A percentile compares a stretch with the other conserved stretches of the same genome.
Evolutionary conservation across 1,140 invertebrate species (phyloP).

Genomic region (Leptinotarsa texana): DNA sequence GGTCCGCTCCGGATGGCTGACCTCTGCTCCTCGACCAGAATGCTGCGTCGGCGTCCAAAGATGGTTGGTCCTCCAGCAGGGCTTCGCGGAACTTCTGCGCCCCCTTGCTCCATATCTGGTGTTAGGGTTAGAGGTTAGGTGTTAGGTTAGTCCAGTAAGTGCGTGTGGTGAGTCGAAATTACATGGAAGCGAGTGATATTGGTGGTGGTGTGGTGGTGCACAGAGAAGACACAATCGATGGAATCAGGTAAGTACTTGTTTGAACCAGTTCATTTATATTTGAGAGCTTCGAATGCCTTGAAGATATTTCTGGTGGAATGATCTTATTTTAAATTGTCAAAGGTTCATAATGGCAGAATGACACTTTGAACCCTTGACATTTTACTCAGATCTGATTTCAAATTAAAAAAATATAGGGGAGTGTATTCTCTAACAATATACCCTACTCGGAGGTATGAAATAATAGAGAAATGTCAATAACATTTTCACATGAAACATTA

Average conservation of each 20-base stretch:
- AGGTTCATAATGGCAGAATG: background rate
- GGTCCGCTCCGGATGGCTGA: slow-evolving; percentile 69
- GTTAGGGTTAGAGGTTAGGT: slow-evolving; percentile 56
- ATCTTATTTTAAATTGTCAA: background rate
- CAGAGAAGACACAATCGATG: background rate
- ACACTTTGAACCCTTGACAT: no score
- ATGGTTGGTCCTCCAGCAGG: slow-evolving; percentile 83
- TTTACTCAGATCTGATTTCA: no score
- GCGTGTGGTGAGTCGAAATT: slow-evolving; percentile 41
- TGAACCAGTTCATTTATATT: no score
- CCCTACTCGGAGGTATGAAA: no score
- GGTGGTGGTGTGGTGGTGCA: slow-evolving; percentile 9
- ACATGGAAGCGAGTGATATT: slow-evolving; percentile 29
- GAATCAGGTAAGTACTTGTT: background rate
- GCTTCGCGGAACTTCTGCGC: slow-evolving; percentile 82
- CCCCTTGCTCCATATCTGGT: slow-evolving; percentile 63
- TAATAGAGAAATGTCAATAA: no score
- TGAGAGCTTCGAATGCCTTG: no score
- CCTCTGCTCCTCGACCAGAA: slow-evolving; percentile 50
- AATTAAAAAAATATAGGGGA: no score
- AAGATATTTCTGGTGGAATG: background rate
- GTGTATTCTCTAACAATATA: no score
- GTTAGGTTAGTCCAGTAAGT: slow-evolving; percentile 52
- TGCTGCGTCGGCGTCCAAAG: slow-evolving; percentile 67
- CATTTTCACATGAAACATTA: no score